phyloP scores from a whole-genome alignment of 2,797 vertebrate species.

The Calcarius lapponicus region DNA sequence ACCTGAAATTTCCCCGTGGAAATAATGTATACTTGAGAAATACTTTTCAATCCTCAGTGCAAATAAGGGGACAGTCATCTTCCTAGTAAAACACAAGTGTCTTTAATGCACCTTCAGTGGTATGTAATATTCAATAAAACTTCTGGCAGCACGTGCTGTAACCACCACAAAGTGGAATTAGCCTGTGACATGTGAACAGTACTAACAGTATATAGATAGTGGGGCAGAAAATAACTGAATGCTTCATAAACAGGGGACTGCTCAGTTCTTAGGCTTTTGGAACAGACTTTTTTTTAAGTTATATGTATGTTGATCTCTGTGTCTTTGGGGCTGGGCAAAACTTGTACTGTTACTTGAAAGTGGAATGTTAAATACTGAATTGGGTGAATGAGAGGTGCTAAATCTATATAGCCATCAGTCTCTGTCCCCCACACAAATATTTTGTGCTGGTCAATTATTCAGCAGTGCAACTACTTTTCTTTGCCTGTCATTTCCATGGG shows the following conservation, averaged over 20 bases:
- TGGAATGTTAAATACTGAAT: neutral
- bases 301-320: accelerated
- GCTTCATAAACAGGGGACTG: neutral
- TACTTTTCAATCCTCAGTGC: accelerated
- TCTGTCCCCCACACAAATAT: neutral
- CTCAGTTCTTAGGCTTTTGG: neutral
- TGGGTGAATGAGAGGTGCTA: neutral
- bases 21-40: neutral
- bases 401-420: accelerated
- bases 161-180: accelerated
- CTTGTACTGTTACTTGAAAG: neutral
- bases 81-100: neutral
- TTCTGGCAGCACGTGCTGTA: neutral
- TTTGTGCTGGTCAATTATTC: neutral
- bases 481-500: neutral
- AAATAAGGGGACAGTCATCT: neutral
- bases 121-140: neutral
- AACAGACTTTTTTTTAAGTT: neutral
- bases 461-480: neutral
- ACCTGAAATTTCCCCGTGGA: neutral
- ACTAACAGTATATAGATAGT: neutral
- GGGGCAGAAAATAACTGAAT: neutral
- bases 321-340: neutral
- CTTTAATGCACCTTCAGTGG: neutral
- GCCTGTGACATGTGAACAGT: neutral